Percentiles rank a stretch among this genome's conserved stretches.
These are phyloP conservation scores for Drosophila neotestacea DNA, from an alignment of 2,888 invertebrate species.

Conservation along the genomic window DNA sequence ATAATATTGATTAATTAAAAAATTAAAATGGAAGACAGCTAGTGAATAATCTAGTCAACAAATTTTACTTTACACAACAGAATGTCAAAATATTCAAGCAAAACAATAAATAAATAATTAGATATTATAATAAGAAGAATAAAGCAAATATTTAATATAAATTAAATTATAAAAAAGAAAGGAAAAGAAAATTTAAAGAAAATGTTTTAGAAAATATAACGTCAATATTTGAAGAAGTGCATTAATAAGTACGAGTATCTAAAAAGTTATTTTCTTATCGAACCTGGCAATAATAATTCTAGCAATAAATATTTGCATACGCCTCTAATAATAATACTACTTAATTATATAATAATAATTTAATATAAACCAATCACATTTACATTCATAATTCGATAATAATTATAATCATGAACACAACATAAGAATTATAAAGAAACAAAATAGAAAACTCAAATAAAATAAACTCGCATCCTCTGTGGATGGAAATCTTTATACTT, in stretches of 20 bases:
- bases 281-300: constrained; percentile 80
- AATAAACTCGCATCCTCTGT: constrained; percentile 17
- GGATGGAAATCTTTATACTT: constrained; percentile 26
- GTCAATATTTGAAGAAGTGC: constrained; percentile 36
- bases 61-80: constrained; percentile 62
- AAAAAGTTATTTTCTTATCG: constrained; percentile 75
- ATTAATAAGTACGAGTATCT: constrained; percentile 36
- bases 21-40: constrained; percentile 25
- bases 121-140: constrained; percentile 10
- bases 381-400: constrained; percentile 42
- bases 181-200: not conserved
- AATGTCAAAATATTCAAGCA: constrained; percentile 51
- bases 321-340: constrained; percentile 32
- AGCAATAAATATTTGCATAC: constrained; percentile 53
- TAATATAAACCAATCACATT: constrained; percentile 22
- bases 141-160: constrained; percentile 36
- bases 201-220: constrained; percentile 18
- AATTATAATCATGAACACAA: constrained; percentile 11
- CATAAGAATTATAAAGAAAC: constrained; percentile 9
- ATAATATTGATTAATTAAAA: constrained; percentile 8
- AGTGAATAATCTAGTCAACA: constrained; percentile 64
- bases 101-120: constrained; percentile 43
- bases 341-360: constrained; percentile 18
- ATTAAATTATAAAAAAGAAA: constrained; percentile 1
- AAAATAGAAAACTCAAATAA: constrained; percentile 2